Conservation (phyloP, 2,797 vertebrate genomes). For the Enoplosus armatus region DNA sequence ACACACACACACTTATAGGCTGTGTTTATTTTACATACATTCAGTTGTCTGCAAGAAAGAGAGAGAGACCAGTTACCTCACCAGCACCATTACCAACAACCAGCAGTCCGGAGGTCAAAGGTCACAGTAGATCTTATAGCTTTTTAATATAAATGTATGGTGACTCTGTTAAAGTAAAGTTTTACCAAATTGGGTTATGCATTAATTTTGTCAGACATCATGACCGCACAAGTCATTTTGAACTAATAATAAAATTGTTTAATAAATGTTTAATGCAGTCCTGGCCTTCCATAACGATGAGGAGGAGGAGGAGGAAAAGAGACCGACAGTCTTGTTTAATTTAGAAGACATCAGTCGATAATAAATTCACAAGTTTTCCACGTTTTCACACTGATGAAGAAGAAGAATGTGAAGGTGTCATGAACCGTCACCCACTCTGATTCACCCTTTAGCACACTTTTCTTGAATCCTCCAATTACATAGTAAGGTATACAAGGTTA, state of each 20-base stretch:
- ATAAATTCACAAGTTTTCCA: neutral
- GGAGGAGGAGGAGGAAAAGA: too few species aligned
- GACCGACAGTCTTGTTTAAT: neutral
- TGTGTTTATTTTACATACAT: neutral
- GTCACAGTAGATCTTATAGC: neutral
- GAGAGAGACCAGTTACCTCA: neutral
- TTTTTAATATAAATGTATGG: neutral
- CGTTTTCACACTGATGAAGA: neutral
- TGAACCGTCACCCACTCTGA: neutral
- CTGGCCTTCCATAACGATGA: neutral
- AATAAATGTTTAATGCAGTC: neutral
- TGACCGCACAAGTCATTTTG: neutral
- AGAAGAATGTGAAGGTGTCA: neutral
- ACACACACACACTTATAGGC: neutral
- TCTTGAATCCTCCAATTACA: neutral
- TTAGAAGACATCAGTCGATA: neutral
- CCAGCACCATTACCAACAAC: neutral
- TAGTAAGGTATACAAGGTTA: neutral
- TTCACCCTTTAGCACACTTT: neutral
- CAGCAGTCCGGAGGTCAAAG: conserved; percentile 2
- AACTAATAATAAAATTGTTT: neutral
- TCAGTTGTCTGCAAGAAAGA: neutral
- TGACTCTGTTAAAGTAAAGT: too few species aligned
- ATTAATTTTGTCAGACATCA: too few species aligned
- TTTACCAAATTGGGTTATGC: too few species aligned